Base-by-base conservation (phyloP, 2,888 invertebrate genomes). In the Acanthopleura granulata region DNA sequence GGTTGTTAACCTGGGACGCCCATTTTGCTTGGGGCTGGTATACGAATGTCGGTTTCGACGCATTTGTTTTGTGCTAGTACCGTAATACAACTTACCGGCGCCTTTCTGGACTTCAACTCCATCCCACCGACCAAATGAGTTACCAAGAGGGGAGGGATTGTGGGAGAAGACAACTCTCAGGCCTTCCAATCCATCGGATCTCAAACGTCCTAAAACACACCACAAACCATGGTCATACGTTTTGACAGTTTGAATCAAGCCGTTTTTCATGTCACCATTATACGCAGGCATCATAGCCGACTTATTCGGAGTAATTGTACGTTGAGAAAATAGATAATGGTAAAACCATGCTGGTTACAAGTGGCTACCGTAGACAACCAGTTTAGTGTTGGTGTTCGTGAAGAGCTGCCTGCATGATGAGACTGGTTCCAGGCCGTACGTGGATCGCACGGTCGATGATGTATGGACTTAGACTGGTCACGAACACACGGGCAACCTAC, bases 321-420 rank as follows among this genome's bases (percentile, higher is more conserved):
- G 40, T 40, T 40, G 40, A 6, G 4, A 9, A 9, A 40, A 40
- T 9, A 9, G 4, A 40, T 40, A 6, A 40, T 40, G 3, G 40
- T 40, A 40, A 40, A 3, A 40, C 4, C 4, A 6, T 6, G 40
- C 3, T 40, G 40, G 3, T 40, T 40, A 40, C 40, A 40, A 9
- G 9, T 9, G 9, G 9, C 12, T 57, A 66, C 66, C 66, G 25
- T 66, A 27, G 25, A 66, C 29, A 16, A 22, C 27, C 22, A 66
- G 25, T 27, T 27, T 66, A 22, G 66, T 27, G 3, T 66, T 3
- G 22, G 66, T 27, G 66, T 22, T 27, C 1, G 66, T 27, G 29
- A 66, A 66, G 22, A 66, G 22, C 66, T 27, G 66, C 22, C 25
- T 66, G 66, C 4, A 66, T 66, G 4, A 27, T 66, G 16, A 66